A percentile compares a stretch with the other conserved stretches of the same genome.
Evolutionary conservation across 1,140 invertebrate genomes (phyloP).

Genomic region (Sinonovacula constricta): DNA sequence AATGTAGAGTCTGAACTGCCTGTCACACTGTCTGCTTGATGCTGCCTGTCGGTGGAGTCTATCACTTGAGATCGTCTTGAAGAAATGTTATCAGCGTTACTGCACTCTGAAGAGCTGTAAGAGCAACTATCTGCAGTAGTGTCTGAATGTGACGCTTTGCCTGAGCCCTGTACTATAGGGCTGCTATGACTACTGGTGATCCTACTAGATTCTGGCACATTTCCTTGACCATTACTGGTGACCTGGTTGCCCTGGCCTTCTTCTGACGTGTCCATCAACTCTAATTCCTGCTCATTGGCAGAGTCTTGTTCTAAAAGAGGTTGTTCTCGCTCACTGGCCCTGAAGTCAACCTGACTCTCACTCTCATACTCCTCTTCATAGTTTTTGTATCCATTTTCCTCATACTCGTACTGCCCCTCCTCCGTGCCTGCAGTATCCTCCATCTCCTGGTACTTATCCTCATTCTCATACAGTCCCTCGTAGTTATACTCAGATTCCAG

Average conservation of each 20-base stretch:
- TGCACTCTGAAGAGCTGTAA: background rate
- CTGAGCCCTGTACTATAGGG: no score
- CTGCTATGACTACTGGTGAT: background rate
- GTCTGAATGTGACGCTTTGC: no score
- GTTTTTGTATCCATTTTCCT: conserved; percentile 33
- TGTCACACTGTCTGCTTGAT: background rate
- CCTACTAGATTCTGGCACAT: background rate
- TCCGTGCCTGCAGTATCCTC: conserved; percentile 17
- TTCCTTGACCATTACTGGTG: background rate
- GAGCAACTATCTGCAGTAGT: background rate
- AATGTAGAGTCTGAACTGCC: background rate
- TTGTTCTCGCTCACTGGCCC: no score
- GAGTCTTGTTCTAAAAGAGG: no score
- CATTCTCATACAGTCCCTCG: conserved; percentile 47
- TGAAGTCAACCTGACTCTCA: background rate
- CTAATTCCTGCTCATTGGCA: background rate
- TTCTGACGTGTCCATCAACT: background rate
- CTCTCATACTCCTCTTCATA: conserved; percentile 8
- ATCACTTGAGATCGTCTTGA: background rate
- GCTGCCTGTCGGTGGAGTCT: background rate
- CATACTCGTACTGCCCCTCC: conserved; percentile 13
- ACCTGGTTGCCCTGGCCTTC: background rate
- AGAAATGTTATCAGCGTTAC: no score
- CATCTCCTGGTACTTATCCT: conserved; percentile 40
- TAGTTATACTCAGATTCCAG: conserved; percentile 45